phyloP scores from a whole-genome alignment of 2,888 invertebrate species.

The Apamea crenata region DNA sequence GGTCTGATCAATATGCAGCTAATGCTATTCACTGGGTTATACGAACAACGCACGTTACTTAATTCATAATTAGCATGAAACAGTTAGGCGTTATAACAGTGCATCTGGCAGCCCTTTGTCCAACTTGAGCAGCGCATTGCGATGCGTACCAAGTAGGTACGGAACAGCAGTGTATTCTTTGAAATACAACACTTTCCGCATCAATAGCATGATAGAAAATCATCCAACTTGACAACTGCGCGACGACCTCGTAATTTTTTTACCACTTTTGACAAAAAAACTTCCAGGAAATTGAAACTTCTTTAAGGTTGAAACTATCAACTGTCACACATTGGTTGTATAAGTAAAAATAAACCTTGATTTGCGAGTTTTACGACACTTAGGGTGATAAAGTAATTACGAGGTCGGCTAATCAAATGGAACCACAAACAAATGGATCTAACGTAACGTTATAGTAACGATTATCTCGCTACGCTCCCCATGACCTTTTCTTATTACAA shows the following conservation, averaged over 20 bases:
- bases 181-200: not conserved
- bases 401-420: not conserved
- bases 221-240: not conserved
- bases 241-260: not conserved
- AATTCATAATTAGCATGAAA: slow-evolving; percentile 22
- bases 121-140: not conserved
- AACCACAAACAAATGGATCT: not conserved
- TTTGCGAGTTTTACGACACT: not conserved
- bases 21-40: not conserved
- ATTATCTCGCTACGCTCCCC: not conserved
- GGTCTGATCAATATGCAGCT: slow-evolving; percentile 3
- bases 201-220: not conserved
- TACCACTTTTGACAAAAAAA: not conserved
- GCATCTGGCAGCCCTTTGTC: not conserved
- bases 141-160: slow-evolving; percentile 8
- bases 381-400: not conserved
- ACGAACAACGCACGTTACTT: not conserved
- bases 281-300: not conserved
- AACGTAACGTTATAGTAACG: not conserved
- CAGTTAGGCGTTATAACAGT: slow-evolving; percentile 21
- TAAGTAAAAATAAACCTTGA: not conserved
- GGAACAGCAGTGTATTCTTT: not conserved
- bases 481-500: not conserved
- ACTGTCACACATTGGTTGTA: not conserved
- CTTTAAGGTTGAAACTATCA: not conserved